Evolutionary conservation across 2,888 invertebrate genomes (phyloP), one percentile per base, ranked within the genome.

Genomic region (Fragum whitleyi): DNA sequence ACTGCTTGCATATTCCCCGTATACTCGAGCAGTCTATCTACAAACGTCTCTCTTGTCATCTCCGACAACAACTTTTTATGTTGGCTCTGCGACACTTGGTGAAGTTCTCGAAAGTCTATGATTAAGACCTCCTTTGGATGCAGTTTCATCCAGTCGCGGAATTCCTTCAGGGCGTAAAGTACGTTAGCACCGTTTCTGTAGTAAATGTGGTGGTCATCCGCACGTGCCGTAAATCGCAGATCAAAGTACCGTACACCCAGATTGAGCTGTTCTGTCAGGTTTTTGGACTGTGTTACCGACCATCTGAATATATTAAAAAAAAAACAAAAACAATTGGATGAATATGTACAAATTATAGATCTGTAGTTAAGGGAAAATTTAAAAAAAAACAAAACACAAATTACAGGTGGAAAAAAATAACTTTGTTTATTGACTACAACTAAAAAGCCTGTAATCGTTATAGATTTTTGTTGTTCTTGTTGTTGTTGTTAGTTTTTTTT

Each of bases 171-270:
- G 0, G 96, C 95, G 57, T 94, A 93, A 1, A 95, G 95, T 55
- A 97, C 95, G 90, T 96, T 96, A 80, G 95, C 95, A 0, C 97
- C 96, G 92, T 96, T 97, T n/a, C 97, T 93, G 0, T 97, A 97
- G 92, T 98, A 98, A 0, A 97, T 96, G 88, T 97, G 96, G 92
- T 95, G 97, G 79, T 97, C 95, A 11, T 84, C 85, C 71, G 93
- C 95, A 93, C 96, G 96, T 19, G 95, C 96, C 19, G 96, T 96
- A 32, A 97, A 94, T 81, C 98, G 95, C 72, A 98, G 93, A 93
- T 98, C 98, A 87, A 98, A 96, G 92, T 97, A 97, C 21, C 97
- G 95, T 90, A 98, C 96, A 86, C 98, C 98, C 87, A 96, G 94
- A 74, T 95, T 95, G 26, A 98, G 95, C 94, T 98, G 98, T 86